Base-by-base conservation (phyloP, 1,140 invertebrate genomes). In the Drosophila dunni region DNA sequence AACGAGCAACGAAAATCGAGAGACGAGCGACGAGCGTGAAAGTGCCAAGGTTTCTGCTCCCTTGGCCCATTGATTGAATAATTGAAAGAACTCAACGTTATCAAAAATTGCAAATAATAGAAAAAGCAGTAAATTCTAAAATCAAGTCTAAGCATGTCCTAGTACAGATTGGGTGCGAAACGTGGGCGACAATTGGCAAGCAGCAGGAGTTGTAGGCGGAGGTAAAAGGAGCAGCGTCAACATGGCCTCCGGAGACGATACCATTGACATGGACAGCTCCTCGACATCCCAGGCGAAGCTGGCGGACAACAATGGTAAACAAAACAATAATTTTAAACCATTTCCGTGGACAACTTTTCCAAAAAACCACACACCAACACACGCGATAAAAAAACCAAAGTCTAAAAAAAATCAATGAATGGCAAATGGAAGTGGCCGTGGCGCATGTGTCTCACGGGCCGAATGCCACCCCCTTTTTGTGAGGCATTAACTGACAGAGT, bases 171-270 rank as follows among this genome's bases (percentile, higher is more conserved):
- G n/a, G 33, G 20, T 40, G 40, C 33, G 45, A 44, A 58, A 45
- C 62, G 61, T 50, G 44, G 68, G 15, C 36, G 45, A 34, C 3
- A 20, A 42, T 62, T 64, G 24, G 33, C 29, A 13, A 69, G 62
- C 56, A 67, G 34, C 34, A 38, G 68, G 66, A 60, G 24, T 29
- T 29, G 13, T 29, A 63, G 36, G 57, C 54, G 62, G 34, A 54
- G 75, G 75, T 38, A 46, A 63, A 57, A 72, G 70, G 58, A 70
- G 60, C 62, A 48, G 66, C 70, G 58, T 63, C 75, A 86, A 65
- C 56, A 95, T 95, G 95, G 95, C 95, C 94, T 95, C 95, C 91
- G 94, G 94, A 81, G 83, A 88, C 75, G 94, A 95, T 92, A 94
- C 94, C 92, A 95, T 95, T 86, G 94, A 95, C 93, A 93, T 95